These are phyloP conservation scores for Planiliza haematocheilus DNA, from an alignment of 2,113 vertebrate genomes.

Conservation along the genomic window DNA sequence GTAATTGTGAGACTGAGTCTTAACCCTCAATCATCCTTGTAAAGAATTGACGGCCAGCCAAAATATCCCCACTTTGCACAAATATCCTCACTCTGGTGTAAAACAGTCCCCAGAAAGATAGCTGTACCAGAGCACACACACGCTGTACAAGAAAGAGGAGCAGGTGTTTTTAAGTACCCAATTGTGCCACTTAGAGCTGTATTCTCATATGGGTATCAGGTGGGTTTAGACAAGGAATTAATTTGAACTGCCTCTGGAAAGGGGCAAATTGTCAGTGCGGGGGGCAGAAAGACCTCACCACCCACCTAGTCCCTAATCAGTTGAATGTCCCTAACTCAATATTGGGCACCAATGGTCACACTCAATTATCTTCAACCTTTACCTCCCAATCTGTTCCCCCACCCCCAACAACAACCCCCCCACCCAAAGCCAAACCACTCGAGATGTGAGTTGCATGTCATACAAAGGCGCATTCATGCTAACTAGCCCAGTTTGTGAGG, in stretches of 20 bases:
- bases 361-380: constrained; percentile 62
- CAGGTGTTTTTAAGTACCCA: constrained; percentile 69
- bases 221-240: constrained; percentile 78
- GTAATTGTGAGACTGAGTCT: too few species aligned
- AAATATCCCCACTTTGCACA: too few species aligned
- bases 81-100: too few species aligned
- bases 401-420: constrained; percentile 11
- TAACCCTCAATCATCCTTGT: too few species aligned
- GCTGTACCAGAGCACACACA: not conserved
- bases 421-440: constrained; percentile 16
- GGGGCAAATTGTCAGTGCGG: constrained; percentile 46
- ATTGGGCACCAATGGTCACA: constrained; percentile 47
- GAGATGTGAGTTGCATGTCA: constrained; percentile 15
- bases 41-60: too few species aligned
- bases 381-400: constrained; percentile 45
- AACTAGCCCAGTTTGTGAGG: not conserved
- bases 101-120: too few species aligned
- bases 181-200: constrained; percentile 47
- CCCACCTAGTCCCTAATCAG: constrained; percentile 62
- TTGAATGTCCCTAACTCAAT: constrained; percentile 60
- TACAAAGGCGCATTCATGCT: not conserved
- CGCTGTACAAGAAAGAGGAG: constrained; percentile 34
- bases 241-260: constrained; percentile 65
- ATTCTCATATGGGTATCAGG: constrained; percentile 75
- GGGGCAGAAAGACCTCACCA: constrained; percentile 31